Evolutionary conservation across 1,140 invertebrate species (phyloP), one percentile per base, ranked within the genome.

Genomic region (Trichonephila inaurata): DNA sequence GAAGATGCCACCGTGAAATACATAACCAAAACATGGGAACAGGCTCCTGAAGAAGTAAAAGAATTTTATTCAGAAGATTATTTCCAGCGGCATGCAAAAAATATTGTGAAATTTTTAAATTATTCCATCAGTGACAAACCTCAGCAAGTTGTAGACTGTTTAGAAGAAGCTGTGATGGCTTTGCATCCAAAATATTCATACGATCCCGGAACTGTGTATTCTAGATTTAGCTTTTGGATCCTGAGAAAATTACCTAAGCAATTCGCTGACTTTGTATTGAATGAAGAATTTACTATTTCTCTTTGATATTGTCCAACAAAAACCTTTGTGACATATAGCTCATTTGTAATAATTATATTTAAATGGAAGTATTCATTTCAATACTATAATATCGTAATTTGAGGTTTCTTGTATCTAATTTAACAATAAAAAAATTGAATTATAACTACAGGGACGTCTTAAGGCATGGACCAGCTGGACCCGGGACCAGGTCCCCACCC

Each of bases 141-240:
- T 1, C 83, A 94, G n/a, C 58, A 94, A 24, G 94, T 94, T 6
- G 66, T 94, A 14, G 93, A 94, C 40, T 90, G 89, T 61, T 24
- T 94, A 12, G 94, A 94, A 88, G 94, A 94, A 24, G 93, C 93
- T 18, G 89, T 94, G 8, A 81, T 94, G 72, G 94, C 94, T 16
- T 18, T 83, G n/a, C 51, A 91, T n/a, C 94, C 94, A 6, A 94
- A 94, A 51, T 94, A 94, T 58, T 72, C 89, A 28, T 94, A 94
- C 82, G 90, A 82, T 28, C 94, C 94, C 21, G 94, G 93, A n/a
- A 94, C 88, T 18, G 10, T 90, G 14, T 94, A 90, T 24, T 90
- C 87, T 1, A 51, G 88, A 44, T n/a, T 85, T 21, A 40, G 61
- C 3, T 33, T 60, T 51, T 94, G 93, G 93, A 10, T 94, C 0